phyloP scores from a whole-genome alignment of 2,113 vertebrate genomes.

The Macroglossus sobrinus region DNA sequence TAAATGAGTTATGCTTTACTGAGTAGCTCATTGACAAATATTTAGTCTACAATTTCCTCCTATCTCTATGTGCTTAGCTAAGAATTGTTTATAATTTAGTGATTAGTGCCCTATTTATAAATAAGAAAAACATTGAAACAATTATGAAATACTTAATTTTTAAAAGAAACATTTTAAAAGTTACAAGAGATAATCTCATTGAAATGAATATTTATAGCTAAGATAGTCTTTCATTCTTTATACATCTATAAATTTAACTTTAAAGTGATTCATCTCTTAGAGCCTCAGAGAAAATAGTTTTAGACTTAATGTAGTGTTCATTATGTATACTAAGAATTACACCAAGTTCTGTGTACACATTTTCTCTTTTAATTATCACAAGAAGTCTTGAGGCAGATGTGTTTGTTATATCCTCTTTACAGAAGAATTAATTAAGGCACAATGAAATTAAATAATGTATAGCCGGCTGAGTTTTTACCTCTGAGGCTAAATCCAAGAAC shows the following conservation, averaged over 20 bases:
- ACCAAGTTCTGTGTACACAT: neutral
- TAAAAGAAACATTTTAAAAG: constrained; percentile 11
- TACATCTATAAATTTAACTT: neutral
- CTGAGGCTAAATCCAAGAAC: neutral
- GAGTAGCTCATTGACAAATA: constrained; percentile 70
- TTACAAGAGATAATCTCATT: neutral
- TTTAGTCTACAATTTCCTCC: constrained; percentile 71
- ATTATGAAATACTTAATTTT: constrained; percentile 6
- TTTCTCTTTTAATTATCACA: neutral
- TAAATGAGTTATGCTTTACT: constrained; percentile 38
- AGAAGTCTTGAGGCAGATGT: neutral
- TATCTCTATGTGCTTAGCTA: constrained; percentile 49
- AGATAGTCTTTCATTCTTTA: neutral
- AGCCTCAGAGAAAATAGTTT: neutral
- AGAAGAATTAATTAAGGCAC: neutral
- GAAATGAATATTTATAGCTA: neutral
- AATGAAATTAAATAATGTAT: neutral
- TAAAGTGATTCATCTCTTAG: neutral
- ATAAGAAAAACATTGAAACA: neutral
- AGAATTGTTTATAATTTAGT: constrained; percentile 27
- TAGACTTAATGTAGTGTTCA: neutral
- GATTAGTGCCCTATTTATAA: constrained; percentile 3
- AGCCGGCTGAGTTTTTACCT: neutral
- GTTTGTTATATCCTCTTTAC: neutral
- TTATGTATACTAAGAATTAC: neutral